Base-by-base conservation (phyloP, 1,140 invertebrate species). In the Drosophila lowei region DNA sequence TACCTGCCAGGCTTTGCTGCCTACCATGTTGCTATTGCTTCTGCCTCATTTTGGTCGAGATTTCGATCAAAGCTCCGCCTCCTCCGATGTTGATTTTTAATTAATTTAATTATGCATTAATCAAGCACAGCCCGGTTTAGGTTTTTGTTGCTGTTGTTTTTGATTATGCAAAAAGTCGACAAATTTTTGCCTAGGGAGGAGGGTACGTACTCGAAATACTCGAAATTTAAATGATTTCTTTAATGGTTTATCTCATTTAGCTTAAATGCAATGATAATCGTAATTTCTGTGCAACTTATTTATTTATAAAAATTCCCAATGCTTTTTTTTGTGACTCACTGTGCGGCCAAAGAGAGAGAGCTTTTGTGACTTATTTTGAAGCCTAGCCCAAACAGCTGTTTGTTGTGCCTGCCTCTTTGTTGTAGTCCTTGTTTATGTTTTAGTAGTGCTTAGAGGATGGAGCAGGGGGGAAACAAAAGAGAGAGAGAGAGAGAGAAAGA, bases 341-440 rank as follows among this genome's bases (percentile, higher is more conserved):
- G 42, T 11, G 42, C 16, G 13, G 18, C 7, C 13, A 23, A 50
- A 65, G 41, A 59, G 28, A 11, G 46, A 16, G 28, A 43, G 16
- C 13, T 13, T 23, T 43, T 16, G 13, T 38, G 54, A 28, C 38
- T 18, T 46, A 25, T 41, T 43, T 54, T 46, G 30, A 64, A 65
- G 73, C 80, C 81, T 84, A 62, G 83, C 81, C 60, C 81, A 85
- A 85, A 86, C 80, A 85, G 80, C 81, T 85, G 80, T 86, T 85
- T 57, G 72, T 86, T 84, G 72, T 62, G 79, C 41, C 47, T 44
- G 46, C 16, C 57, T 50, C 62, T 41, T 63, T 62, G 64, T 58
- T 61, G 23, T 60, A 56, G 62, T 60, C 79, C 34, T 72, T 80
- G 48, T 60, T 72, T 57, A 38, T 46, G 46, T 42, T 56, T 46